phyloP scores from a whole-genome alignment of 1,140 invertebrate genomes.

The Apis mellifera region DNA sequence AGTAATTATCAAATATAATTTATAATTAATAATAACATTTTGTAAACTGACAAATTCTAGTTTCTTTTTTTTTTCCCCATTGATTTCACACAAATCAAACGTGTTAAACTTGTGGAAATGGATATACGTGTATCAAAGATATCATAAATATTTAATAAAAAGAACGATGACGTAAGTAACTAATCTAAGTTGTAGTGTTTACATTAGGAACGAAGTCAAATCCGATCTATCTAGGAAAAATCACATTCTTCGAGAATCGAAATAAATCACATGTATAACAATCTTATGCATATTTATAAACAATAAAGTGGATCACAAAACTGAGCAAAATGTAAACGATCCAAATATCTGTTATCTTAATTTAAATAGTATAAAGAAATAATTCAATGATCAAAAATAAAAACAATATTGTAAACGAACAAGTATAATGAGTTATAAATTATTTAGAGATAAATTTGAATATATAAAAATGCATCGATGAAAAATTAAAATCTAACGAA shows the following conservation, averaged over 20 bases:
- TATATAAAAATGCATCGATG: too few relatives aligned
- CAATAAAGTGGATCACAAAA: not conserved
- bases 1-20: not conserved
- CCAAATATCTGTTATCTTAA: not conserved
- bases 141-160: conserved; percentile 25
- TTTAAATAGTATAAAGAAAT: not conserved
- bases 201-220: conserved; percentile 3
- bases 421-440: too few relatives aligned
- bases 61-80: not conserved
- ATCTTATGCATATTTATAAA: not conserved
- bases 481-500: too few relatives aligned
- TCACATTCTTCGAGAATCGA: not conserved
- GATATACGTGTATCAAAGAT: not conserved
- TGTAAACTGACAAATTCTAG: not conserved
- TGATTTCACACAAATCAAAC: not conserved
- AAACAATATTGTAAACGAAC: not conserved
- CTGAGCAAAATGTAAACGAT: not conserved
- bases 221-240: not conserved
- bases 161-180: not conserved
- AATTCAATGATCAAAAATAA: not conserved
- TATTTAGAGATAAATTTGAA: too few relatives aligned
- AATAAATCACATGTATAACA: conserved; percentile 4
- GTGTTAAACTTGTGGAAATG: not conserved
- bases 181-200: conserved; percentile 3
- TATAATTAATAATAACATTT: not conserved